Conservation (phyloP, 2,797 vertebrate genomes). For the Florisuga fusca region DNA sequence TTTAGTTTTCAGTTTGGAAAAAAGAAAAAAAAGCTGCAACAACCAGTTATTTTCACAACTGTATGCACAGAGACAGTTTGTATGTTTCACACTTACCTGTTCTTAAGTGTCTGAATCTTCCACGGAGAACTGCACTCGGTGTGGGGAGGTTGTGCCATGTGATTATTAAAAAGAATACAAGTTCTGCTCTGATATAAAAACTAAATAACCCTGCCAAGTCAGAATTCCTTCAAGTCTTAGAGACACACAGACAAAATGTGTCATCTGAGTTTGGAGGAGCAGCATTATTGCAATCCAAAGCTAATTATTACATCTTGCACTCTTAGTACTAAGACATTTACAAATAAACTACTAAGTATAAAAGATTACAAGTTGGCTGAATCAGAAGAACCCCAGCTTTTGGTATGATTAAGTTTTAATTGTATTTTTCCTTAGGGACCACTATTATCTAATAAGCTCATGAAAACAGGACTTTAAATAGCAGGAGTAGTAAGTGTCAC, state of each 20-base stretch:
- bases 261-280: slow-evolving; percentile 21
- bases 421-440: slow-evolving; percentile 84
- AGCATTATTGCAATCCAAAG: background rate
- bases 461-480: slow-evolving; percentile 84
- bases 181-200: slow-evolving; percentile 21
- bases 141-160: background rate
- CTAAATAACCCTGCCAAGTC: background rate
- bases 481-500: slow-evolving; percentile 76
- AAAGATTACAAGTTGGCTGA: slow-evolving; percentile 80
- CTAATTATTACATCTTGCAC: slow-evolving; percentile 58
- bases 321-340: slow-evolving; percentile 67
- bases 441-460: slow-evolving; percentile 81
- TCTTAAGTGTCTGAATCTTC: slow-evolving; percentile 10
- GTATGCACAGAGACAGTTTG: background rate
- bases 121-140: background rate
- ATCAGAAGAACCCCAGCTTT: slow-evolving; percentile 82
- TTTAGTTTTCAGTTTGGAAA: background rate
- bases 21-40: background rate
- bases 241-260: background rate
- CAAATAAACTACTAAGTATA: slow-evolving; percentile 80
- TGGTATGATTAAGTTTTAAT: slow-evolving; percentile 86
- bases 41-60: background rate
- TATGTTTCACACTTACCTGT: slow-evolving; percentile 45
- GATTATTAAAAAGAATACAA: slow-evolving; percentile 17
- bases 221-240: slow-evolving; percentile 36